A percentile compares a stretch with the other conserved stretches of the same genome.
Conservation (phyloP, 2,113 vertebrate genomes). For the Psettodes erumei region DNA sequence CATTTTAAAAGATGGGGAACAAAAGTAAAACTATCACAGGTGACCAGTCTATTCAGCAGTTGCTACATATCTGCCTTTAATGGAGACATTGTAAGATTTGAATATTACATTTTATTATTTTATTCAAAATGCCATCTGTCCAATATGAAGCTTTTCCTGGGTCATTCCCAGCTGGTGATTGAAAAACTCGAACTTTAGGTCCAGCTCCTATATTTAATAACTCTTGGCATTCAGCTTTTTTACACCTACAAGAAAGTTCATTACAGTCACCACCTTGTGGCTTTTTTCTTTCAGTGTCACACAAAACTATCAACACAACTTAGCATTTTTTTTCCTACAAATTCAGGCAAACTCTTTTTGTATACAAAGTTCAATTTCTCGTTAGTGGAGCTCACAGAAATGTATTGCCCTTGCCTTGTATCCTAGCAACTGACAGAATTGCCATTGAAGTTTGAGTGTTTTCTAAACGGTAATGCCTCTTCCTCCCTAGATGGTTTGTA, state of each 20-base stretch:
- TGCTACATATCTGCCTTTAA: not conserved
- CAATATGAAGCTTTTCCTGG: conserved; percentile 7
- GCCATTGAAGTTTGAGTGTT: conserved; percentile 69
- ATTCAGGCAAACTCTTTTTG: conserved; percentile 45
- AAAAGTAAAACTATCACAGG: not conserved
- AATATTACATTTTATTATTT: conserved; percentile 16
- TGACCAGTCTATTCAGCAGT: not conserved
- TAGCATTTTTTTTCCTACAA: not conserved
- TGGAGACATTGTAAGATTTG: conserved; percentile 22
- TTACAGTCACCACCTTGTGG: conserved; percentile 11
- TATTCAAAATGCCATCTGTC: conserved; percentile 7
- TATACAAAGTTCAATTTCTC: conserved; percentile 58
- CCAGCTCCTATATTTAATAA: not conserved
- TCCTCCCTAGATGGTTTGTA: conserved; percentile 60
- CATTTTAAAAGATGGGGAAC: conserved; percentile 14
- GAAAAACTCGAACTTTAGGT: not conserved
- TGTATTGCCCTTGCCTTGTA: conserved; percentile 68
- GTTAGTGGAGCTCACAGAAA: conserved; percentile 53
- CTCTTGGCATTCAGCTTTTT: not conserved
- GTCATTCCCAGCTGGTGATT: not conserved
- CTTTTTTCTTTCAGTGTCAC: conserved; percentile 22
- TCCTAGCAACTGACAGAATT: conserved; percentile 72
- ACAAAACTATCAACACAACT: conserved; percentile 13
- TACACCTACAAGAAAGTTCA: not conserved
- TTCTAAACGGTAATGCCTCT: conserved; percentile 61